Evolutionary conservation across 2,888 invertebrate genomes (phyloP).

Genomic region (Strigamia crassipes): DNA sequence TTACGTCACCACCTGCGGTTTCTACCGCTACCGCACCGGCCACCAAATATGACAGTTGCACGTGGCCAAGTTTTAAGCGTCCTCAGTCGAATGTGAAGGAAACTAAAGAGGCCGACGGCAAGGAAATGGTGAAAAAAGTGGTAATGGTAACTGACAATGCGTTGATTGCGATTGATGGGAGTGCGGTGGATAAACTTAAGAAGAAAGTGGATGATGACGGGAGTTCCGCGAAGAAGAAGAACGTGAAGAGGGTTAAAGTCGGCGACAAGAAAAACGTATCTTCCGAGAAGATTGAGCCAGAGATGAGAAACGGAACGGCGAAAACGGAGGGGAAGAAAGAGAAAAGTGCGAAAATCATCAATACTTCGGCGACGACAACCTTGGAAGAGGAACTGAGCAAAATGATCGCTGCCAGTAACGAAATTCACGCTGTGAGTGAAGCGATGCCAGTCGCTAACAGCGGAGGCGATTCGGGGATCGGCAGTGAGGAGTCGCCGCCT

Average conservation of each 20-base stretch:
- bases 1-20: background rate
- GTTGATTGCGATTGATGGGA: background rate
- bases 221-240: background rate
- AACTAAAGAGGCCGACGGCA: background rate
- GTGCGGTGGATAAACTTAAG: background rate
- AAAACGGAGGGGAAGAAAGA: background rate
- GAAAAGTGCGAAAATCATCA: slow-evolving; percentile 4
- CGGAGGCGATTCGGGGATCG: background rate
- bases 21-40: background rate
- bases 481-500: background rate
- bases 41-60: slow-evolving; percentile 45
- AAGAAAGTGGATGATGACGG: background rate
- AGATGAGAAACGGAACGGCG: background rate
- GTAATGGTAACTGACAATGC: background rate
- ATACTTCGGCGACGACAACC: background rate
- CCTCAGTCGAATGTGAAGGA: background rate
- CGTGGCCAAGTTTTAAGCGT: slow-evolving; percentile 42
- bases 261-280: background rate
- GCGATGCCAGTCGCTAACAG: background rate
- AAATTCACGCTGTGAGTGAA: slow-evolving; percentile 14
- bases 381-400: background rate
- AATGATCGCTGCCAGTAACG: background rate
- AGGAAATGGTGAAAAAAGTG: background rate
- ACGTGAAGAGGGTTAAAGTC: background rate
- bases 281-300: background rate